Evolutionary conservation across 2,113 vertebrate genomes (phyloP).

Genomic region (Gnathonemus longibarbis): DNA sequence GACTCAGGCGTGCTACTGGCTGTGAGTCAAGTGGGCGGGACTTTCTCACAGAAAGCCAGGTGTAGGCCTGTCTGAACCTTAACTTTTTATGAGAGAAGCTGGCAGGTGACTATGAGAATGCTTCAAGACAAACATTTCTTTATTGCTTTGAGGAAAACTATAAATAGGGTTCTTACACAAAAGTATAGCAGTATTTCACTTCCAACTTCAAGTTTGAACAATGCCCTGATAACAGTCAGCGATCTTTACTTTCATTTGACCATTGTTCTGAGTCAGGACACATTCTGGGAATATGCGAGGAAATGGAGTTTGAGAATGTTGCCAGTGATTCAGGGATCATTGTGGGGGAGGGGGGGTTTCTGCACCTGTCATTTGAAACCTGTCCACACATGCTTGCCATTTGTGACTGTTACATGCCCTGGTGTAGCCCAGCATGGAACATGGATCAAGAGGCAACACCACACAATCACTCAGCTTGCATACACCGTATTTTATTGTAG

Average conservation of each 20-base stretch:
- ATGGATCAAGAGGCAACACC: too few species aligned
- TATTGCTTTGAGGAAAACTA: neutral
- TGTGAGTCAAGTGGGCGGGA: neutral
- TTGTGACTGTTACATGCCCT: neutral
- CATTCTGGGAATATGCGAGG: neutral
- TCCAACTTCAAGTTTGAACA: neutral
- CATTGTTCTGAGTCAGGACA: neutral
- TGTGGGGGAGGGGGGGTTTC: neutral
- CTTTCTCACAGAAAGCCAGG: conserved; percentile 7
- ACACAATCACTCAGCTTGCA: too few species aligned
- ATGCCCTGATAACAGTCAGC: neutral
- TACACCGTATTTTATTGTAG: too few species aligned
- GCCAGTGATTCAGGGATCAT: neutral
- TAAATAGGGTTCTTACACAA: neutral
- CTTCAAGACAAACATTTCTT: neutral
- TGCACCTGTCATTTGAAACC: neutral
- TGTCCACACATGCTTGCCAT: neutral
- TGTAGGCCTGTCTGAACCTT: neutral
- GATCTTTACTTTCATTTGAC: neutral
- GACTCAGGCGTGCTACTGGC: neutral
- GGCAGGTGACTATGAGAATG: neutral
- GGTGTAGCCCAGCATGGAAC: too few species aligned
- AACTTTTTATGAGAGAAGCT: neutral
- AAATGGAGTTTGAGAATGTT: neutral
- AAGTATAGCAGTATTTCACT: neutral